Base-by-base conservation (phyloP, 2,888 invertebrate species). In the Dromius quadrimaculatus region DNA sequence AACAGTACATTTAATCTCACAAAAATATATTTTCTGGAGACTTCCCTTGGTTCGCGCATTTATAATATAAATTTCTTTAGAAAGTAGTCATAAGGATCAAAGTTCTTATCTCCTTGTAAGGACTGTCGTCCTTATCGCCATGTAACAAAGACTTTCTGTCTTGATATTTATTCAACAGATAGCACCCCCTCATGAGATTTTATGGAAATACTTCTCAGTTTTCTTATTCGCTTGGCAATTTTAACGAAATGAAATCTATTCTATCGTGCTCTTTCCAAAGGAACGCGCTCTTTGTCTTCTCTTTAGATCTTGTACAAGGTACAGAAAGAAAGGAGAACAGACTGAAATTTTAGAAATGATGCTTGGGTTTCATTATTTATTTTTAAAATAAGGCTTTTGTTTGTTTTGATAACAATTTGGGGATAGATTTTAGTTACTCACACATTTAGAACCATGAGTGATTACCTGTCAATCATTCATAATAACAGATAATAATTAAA, bases 151-250 rank as follows among this genome's bases (percentile, higher is more conserved):
- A 59, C 45, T 59, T 41, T 17, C 19, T 68, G 68, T 70, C 70
- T 70, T 70, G 70, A 70, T 70, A 70, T 70, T 70, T 70, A 70
- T 70, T 70, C 61, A 70, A 20, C 23, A 62, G 70, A 62, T 70
- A 70, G 62, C 62, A 62, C 50, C 50, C 80, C 80, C 81, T 78
- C 80, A 70, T 71, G 80, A 78, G 81, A 79, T 79, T 80, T 81
- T 80, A 79, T 80, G 80, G 80, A 80, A 80, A 80, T 80, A 80
- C 79, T 79, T 79, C 79, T 78, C 77, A 79, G 78, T 81, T 80
- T 80, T 80, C 79, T 78, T 74, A 73, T 72, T 68, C 71, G 57
- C 68, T 45, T 59, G 72, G 72, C 73, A 72, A 72, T 74, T 74
- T 73, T 73, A 68, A 74, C 73, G 71, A 73, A 74, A 74, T 72